These are phyloP conservation scores for Pterostichus madidus DNA, from an alignment of 2,888 invertebrate genomes.

Conservation along the genomic window DNA sequence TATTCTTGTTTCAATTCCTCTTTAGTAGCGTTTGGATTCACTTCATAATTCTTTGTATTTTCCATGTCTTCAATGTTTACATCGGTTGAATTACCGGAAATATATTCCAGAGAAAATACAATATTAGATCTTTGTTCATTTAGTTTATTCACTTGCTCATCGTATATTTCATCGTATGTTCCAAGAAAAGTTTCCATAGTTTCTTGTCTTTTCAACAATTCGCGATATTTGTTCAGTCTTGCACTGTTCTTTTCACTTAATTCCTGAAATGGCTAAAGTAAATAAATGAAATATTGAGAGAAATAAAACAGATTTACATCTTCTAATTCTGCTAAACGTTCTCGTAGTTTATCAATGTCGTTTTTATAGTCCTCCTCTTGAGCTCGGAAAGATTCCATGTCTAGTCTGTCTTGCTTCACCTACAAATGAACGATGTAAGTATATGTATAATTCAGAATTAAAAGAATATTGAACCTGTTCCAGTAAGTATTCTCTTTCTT, in stretches of 20 bases:
- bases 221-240: constrained; percentile 59
- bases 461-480: constrained; percentile 69
- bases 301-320: constrained; percentile 41
- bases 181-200: constrained; percentile 59
- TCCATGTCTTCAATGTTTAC: constrained; percentile 70
- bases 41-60: constrained; percentile 67
- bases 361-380: constrained; percentile 57
- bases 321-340: constrained; percentile 59
- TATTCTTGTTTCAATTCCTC: constrained; percentile 62
- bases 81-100: constrained; percentile 69
- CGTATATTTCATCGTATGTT: constrained; percentile 39
- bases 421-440: constrained; percentile 53
- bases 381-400: constrained; percentile 70
- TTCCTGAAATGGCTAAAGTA: constrained; percentile 40
- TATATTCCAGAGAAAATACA: constrained; percentile 68
- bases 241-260: constrained; percentile 64
- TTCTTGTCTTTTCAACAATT: constrained; percentile 64
- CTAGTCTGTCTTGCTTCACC: constrained; percentile 71
- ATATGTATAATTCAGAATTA: background rate
- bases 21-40: constrained; percentile 60
- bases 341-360: constrained; percentile 59
- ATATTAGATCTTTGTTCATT: constrained; percentile 60
- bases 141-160: constrained; percentile 50
- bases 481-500: constrained; percentile 71
- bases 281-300: constrained; percentile 6